phyloP scores from a whole-genome alignment of 2,797 vertebrate genomes.

The Echiichthys vipera region DNA sequence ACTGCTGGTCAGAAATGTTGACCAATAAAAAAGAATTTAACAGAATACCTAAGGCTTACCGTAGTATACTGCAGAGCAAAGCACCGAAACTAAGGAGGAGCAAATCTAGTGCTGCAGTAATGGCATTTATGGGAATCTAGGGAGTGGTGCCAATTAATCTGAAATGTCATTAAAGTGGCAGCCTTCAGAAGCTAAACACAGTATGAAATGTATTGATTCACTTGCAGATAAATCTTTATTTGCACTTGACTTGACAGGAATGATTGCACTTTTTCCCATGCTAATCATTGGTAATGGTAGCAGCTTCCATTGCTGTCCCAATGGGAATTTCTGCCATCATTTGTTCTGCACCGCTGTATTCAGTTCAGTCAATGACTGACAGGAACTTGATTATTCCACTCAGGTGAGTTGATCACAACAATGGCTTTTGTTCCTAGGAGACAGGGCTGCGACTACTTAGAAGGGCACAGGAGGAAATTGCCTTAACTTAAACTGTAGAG shows the following conservation, averaged over 20 bases:
- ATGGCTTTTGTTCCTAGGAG: conserved; percentile 36
- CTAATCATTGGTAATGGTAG: conserved; percentile 49
- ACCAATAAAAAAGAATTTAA: background rate
- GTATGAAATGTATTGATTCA: conserved; percentile 56
- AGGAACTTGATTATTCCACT: conserved; percentile 42
- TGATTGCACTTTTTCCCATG: conserved; percentile 48
- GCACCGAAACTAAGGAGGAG: conserved; percentile 9
- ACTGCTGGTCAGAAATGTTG: background rate
- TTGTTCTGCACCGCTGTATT: conserved; percentile 60
- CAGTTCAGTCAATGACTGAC: conserved; percentile 40
- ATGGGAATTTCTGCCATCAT: conserved; percentile 42
- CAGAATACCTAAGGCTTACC: background rate
- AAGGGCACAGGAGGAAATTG: conserved; percentile 7
- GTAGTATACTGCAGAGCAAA: background rate
- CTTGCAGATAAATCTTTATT: conserved; percentile 55
- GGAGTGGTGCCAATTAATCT: conserved; percentile 33
- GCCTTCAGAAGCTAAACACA: conserved; percentile 18
- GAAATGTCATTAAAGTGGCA: conserved; percentile 40
- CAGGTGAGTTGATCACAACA: conserved; percentile 20
- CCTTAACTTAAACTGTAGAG: background rate
- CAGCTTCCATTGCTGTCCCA: conserved; percentile 25
- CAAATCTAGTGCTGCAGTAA: conserved; percentile 22
- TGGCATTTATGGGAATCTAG: conserved; percentile 21
- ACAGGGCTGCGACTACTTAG: background rate
- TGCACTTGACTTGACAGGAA: conserved; percentile 57